Base-by-base conservation (phyloP, 2,888 invertebrate genomes). In the Caenorhabditis sp. region DNA sequence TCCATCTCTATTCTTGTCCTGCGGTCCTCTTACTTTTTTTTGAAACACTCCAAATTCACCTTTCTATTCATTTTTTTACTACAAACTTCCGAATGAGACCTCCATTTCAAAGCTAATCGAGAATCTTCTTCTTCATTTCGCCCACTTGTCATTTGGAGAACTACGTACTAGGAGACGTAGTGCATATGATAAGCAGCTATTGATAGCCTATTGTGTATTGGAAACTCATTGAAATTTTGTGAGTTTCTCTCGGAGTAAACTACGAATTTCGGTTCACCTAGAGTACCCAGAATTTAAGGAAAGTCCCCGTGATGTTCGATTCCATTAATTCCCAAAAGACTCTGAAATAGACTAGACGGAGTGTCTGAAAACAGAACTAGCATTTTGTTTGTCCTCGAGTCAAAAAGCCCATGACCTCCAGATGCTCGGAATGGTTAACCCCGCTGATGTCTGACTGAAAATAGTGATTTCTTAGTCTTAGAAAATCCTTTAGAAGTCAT, bases 41-140 rank as follows among this genome's bases (percentile, higher is more conserved):
- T 66, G 66, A 66, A 66, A 51, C 49, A 35, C 66, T 66, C 54
- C 66, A 51, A 66, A 66, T 51, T 51, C 66, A 66, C 66, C 31
- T 66, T 66, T 51, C 66, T 47, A 66, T 66, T 66, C 66, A 66
- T 51, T 66, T 66, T 66, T 59, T 61, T 28, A 16, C 63, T 26
- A 64, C 44, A 64, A 44, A 64, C 47, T 44, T 31, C 47, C 16
- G 28, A 16, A 61, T 22, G 35, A 41, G 24, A 41, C 16, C 41
- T 41, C 22, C 22, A 35, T 28, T 31, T 58, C 26, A 47, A 16
- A 47, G 63, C 64, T 64, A 64, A 64, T 64, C 64, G 64, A 64
- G 28, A 14, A 28, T 28, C 47, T 64, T 61, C 47, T 64, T 64
- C 28, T 47, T n/a, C 31, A n/a, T 31, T 31, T 31, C 16, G 14